A percentile compares a stretch with the other conserved stretches of the same genome.
Conservation (phyloP, 1,140 invertebrate genomes). For the Venturia canescens region DNA sequence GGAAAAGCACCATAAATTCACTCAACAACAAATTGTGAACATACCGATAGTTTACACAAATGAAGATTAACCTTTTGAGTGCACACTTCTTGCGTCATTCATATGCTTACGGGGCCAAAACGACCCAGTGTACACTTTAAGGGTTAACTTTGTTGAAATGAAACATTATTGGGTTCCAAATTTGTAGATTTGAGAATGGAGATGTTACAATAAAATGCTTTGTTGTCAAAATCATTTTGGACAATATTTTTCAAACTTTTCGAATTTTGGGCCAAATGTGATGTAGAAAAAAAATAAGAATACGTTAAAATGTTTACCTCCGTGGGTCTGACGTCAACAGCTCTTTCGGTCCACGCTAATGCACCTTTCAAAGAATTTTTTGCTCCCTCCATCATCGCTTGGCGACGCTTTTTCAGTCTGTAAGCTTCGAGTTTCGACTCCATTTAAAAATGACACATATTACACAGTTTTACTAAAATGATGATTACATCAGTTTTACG, state of each 20-base stretch:
- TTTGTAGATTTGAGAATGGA: no score
- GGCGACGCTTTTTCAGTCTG: conserved; percentile 60
- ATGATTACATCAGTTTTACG: no score
- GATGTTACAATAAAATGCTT: no score
- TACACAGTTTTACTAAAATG: background rate
- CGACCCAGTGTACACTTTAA: no score
- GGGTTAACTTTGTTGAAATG: no score
- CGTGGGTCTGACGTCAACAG: background rate
- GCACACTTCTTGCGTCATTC: no score
- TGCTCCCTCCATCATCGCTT: conserved; percentile 62
- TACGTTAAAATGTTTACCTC: conserved; percentile 63
- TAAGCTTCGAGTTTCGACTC: conserved; percentile 65
- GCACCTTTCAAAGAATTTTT: conserved; percentile 60
- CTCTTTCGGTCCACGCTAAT: conserved; percentile 57
- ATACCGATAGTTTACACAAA: no score
- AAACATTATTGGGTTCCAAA: no score
- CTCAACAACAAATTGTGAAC: background rate
- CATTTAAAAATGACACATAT: conserved; percentile 55
- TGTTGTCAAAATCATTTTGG: no score
- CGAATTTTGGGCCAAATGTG: background rate
- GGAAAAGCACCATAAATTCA: background rate
- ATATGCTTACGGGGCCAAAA: no score
- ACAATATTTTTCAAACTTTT: no score
- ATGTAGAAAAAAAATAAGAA: conserved; percentile 14
- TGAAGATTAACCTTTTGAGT: no score